Evolutionary conservation across 2,888 invertebrate genomes (phyloP).

Genomic region (Pterostichus madidus): DNA sequence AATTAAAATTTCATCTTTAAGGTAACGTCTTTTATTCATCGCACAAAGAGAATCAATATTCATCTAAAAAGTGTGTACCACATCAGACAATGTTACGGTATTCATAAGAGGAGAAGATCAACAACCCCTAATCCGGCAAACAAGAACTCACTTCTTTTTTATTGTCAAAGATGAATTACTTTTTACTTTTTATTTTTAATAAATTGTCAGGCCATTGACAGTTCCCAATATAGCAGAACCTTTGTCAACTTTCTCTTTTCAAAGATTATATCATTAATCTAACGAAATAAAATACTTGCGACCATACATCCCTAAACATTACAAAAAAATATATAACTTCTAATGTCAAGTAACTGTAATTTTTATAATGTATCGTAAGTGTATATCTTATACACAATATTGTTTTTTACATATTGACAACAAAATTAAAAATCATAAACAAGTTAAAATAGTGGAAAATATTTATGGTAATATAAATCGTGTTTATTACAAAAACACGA

Average conservation of each 20-base stretch:
- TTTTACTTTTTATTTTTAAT: constrained; percentile 2
- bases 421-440: no score
- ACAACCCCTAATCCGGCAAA: constrained; percentile 23
- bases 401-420: no score
- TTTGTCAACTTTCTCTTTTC: neutral
- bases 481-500: constrained; percentile 26
- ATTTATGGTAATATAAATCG: constrained; percentile 5
- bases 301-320: no score
- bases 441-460: no score
- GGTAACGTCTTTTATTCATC: constrained; percentile 28
- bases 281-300: no score
- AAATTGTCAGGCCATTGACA: constrained; percentile 1
- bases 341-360: no score
- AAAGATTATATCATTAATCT: neutral
- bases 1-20: constrained; percentile 47
- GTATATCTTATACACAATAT: no score
- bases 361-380: no score
- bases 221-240: neutral
- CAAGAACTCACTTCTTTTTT: constrained; percentile 3
- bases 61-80: constrained; percentile 25
- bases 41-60: constrained; percentile 48
- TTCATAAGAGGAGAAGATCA: constrained; percentile 31
- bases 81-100: constrained; percentile 31
- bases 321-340: no score
- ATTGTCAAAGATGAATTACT: constrained; percentile 36